Conservation (phyloP, 53 echinoderm and acorn worm genomes). For the Apostichopus leukothele region DNA sequence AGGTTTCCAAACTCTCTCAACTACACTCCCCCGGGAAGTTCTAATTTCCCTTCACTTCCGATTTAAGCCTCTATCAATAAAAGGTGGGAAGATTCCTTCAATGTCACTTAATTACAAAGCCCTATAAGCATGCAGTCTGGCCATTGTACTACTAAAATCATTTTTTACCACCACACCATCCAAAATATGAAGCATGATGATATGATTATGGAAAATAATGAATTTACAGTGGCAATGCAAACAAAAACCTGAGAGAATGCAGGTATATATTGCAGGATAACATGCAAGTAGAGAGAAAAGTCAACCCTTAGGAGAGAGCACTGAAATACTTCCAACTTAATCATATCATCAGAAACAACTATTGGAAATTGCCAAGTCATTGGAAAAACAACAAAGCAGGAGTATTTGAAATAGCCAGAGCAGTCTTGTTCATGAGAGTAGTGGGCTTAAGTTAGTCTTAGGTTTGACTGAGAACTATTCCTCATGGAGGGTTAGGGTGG, state of each 20-base stretch:
- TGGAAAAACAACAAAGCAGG: too few species aligned
- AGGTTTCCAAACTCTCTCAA: not conserved
- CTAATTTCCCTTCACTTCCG: not conserved
- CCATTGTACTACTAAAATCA: not conserved
- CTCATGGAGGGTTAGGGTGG: too few species aligned
- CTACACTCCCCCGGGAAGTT: not conserved
- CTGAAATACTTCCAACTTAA: not conserved
- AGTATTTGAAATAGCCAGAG: too few species aligned
- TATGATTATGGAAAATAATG: too few species aligned
- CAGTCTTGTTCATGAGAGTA: too few species aligned
- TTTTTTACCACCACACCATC: not conserved
- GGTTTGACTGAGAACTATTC: too few species aligned
- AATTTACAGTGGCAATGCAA: too few species aligned
- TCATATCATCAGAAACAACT: not conserved
- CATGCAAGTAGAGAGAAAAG: too few species aligned
- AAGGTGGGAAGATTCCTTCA: not conserved
- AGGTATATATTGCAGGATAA: too few species aligned
- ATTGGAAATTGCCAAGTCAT: not conserved
- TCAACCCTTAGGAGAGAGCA: too few species aligned
- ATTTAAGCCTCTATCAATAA: not conserved
- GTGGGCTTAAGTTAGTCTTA: too few species aligned
- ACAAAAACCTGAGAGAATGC: too few species aligned
- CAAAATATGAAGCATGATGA: not conserved
- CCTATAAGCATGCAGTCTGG: not conserved
- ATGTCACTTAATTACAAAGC: not conserved